These are phyloP conservation scores for Andrena marginata DNA, from an alignment of 2,888 invertebrate genomes.

Conservation along the genomic window DNA sequence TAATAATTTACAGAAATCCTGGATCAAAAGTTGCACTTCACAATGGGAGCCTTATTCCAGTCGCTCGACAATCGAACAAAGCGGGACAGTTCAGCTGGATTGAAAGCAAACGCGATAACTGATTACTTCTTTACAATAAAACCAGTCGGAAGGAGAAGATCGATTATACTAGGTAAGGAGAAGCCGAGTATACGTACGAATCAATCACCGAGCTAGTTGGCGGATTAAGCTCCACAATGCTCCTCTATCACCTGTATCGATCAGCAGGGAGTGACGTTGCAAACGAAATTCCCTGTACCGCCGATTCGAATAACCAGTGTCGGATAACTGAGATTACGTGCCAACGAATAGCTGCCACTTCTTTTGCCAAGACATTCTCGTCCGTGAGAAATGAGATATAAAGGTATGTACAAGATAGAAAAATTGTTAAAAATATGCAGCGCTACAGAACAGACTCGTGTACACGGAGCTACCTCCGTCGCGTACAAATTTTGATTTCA, in stretches of 20 bases:
- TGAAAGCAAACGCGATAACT: constrained; percentile 42
- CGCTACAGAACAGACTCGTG: not conserved
- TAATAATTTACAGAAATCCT: constrained; percentile 8
- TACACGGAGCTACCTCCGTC: not conserved
- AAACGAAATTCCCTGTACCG: constrained; percentile 39
- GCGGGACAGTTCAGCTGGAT: constrained; percentile 3
- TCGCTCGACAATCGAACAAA: constrained; percentile 1
- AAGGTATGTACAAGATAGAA: not conserved
- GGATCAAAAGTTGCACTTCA: not conserved
- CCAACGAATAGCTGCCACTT: not conserved
- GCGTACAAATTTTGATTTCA: constrained; percentile 3
- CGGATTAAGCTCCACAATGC: constrained; percentile 64
- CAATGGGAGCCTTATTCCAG: not conserved
- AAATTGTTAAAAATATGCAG: not conserved
- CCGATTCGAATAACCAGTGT: constrained; percentile 42
- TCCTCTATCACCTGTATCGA: constrained; percentile 60
- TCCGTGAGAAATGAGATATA: not conserved
- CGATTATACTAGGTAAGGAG: constrained; percentile 57
- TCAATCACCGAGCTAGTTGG: constrained; percentile 67
- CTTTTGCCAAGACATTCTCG: not conserved
- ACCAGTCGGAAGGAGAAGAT: constrained; percentile 50
- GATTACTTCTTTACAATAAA: constrained; percentile 50
- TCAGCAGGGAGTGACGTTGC: constrained; percentile 44
- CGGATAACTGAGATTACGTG: constrained; percentile 50
- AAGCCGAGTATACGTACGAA: constrained; percentile 65